Conservation (phyloP, 2,797 vertebrate species). For the Scleropages formosus region DNA sequence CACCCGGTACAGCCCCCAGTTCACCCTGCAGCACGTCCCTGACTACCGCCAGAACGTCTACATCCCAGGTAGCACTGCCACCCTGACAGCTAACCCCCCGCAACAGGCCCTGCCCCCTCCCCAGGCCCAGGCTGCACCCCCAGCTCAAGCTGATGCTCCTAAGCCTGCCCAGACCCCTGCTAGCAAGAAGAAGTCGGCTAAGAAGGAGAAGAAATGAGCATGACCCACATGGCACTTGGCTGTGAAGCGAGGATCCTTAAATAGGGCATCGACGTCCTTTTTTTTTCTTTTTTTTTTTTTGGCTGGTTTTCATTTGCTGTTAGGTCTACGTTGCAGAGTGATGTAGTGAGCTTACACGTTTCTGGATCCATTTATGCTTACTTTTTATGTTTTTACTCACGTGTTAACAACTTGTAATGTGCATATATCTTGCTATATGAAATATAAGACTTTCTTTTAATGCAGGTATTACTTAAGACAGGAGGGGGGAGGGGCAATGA, state of each 20-base stretch:
- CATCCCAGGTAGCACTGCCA: constrained; percentile 95
- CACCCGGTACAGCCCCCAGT: constrained; percentile 91
- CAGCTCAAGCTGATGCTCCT: constrained; percentile 64
- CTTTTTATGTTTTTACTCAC: constrained; percentile 27
- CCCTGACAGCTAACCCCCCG: constrained; percentile 82
- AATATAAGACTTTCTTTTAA: constrained; percentile 33
- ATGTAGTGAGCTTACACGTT: constrained; percentile 27
- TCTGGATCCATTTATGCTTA: constrained; percentile 8
- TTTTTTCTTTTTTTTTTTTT: constrained; percentile 17
- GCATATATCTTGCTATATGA: constrained; percentile 31
- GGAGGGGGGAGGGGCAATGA: constrained; percentile 16
- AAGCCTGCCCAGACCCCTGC: constrained; percentile 77
- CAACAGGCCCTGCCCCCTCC: constrained; percentile 71
- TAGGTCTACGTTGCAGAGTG: constrained; percentile 31
- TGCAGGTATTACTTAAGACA: constrained; percentile 17
- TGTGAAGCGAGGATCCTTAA: constrained; percentile 32
- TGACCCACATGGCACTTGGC: background rate
- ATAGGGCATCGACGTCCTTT: constrained; percentile 36
- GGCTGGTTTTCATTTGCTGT: constrained; percentile 25
- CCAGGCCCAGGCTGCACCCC: constrained; percentile 49
- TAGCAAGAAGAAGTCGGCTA: constrained; percentile 97
- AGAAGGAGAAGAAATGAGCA: constrained; percentile 93
- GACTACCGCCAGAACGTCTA: constrained; percentile 98
- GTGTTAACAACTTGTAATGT: constrained; percentile 18
- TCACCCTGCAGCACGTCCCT: constrained; percentile 95